These are phyloP conservation scores for Acrocera orbiculus DNA, from an alignment of 2,888 invertebrate species.

Conservation along the genomic window DNA sequence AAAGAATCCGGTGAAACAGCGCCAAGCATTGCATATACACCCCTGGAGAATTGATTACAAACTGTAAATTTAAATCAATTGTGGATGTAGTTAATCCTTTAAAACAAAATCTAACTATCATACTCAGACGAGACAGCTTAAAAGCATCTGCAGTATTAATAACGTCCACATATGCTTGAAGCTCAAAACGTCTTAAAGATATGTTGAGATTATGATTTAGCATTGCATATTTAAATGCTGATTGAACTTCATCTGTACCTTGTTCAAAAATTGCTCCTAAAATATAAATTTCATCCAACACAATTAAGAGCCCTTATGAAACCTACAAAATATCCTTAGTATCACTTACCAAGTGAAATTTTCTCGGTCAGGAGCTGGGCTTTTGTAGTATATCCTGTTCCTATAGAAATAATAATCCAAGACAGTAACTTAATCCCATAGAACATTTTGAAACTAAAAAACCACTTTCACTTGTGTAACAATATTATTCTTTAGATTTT, in stretches of 20 bases:
- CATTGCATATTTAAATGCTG: conserved; percentile 84
- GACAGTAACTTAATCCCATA: conserved; percentile 21
- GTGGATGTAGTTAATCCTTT: background rate
- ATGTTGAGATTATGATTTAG: conserved; percentile 71
- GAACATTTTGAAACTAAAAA: no score
- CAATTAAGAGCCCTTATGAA: no score
- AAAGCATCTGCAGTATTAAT: conserved; percentile 87
- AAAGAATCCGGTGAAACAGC: conserved; percentile 88
- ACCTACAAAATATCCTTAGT: background rate
- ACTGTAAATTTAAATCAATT: conserved; percentile 41
- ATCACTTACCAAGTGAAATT: conserved; percentile 30
- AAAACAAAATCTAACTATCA: conserved; percentile 39
- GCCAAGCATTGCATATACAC: conserved; percentile 78
- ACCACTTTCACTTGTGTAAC: no score
- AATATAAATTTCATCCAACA: no score
- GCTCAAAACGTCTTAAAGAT: conserved; percentile 58
- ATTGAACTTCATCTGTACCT: conserved; percentile 79
- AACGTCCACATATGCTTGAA: conserved; percentile 77
- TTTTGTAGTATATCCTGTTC: conserved; percentile 20
- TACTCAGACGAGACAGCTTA: conserved; percentile 77
- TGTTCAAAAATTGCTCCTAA: conserved; percentile 84
- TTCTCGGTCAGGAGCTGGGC: conserved; percentile 31
- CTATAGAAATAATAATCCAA: conserved; percentile 10
- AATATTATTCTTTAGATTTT: no score
- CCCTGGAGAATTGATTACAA: conserved; percentile 76